These are phyloP conservation scores for Drosophila longiperda DNA, from an alignment of 2,888 invertebrate genomes.

Conservation along the genomic window DNA sequence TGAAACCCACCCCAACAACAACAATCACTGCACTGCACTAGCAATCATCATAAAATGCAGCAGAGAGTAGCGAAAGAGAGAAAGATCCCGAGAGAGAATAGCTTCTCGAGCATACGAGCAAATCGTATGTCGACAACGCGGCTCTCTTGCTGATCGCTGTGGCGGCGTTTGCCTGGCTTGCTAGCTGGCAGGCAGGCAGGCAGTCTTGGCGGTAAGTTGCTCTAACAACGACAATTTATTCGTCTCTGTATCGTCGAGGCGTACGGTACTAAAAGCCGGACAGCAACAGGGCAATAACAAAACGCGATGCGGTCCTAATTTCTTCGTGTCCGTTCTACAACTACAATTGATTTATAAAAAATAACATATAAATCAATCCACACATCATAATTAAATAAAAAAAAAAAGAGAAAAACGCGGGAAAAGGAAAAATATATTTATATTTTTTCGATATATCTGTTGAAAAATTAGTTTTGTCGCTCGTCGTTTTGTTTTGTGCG, in stretches of 20 bases:
- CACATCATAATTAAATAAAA: slow-evolving; percentile 12
- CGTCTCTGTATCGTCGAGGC: slow-evolving; percentile 71
- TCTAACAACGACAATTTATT: slow-evolving; percentile 64
- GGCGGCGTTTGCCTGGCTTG: slow-evolving; percentile 9
- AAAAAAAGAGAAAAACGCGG: slow-evolving; percentile 37
- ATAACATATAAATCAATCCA: slow-evolving; percentile 30
- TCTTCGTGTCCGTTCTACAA: slow-evolving; percentile 56
- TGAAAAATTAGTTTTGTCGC: slow-evolving; percentile 30
- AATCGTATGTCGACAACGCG: neutral
- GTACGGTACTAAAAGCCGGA: slow-evolving; percentile 66
- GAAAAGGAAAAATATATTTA: slow-evolving; percentile 23
- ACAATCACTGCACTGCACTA: slow-evolving; percentile 43
- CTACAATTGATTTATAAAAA: slow-evolving; percentile 36
- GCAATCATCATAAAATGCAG: slow-evolving; percentile 44
- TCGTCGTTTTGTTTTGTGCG: slow-evolving; percentile 57
- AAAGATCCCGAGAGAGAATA: slow-evolving; percentile 22
- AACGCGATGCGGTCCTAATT: slow-evolving; percentile 73
- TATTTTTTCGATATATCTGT: slow-evolving; percentile 26
- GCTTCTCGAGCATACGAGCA: slow-evolving; percentile 42
- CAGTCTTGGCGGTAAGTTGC: slow-evolving; percentile 74
- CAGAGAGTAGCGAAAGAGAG: slow-evolving; percentile 21
- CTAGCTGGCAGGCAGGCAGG: slow-evolving; percentile 1
- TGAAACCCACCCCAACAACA: slow-evolving; percentile 29
- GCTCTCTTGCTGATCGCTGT: slow-evolving; percentile 14
- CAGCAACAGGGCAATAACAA: slow-evolving; percentile 56